Evolutionary conservation across 2,113 vertebrate species (phyloP).

Genomic region (Diphyllodes magnificus): DNA sequence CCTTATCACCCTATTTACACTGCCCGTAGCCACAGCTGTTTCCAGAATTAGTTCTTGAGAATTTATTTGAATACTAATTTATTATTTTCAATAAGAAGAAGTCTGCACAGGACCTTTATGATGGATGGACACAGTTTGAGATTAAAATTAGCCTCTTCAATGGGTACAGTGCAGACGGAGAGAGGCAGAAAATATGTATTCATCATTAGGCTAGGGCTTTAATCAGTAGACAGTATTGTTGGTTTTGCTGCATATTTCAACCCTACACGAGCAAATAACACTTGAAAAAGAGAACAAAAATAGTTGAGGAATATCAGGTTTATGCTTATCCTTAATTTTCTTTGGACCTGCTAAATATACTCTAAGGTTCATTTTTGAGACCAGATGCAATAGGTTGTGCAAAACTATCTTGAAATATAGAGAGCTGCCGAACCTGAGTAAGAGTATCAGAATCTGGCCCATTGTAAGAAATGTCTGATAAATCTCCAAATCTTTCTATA

Average conservation of each 20-base stretch:
- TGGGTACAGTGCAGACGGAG: background rate
- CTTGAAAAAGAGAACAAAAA: background rate
- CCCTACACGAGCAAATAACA: background rate
- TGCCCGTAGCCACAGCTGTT: background rate
- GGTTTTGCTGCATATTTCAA: background rate
- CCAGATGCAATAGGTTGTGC: background rate
- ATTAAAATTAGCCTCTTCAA: background rate
- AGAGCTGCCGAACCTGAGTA: background rate
- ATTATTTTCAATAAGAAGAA: background rate
- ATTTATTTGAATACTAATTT: constrained; percentile 11
- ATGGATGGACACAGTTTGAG: background rate
- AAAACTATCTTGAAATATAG: background rate
- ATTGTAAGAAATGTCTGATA: constrained; percentile 58
- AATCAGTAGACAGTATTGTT: background rate
- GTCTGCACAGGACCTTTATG: background rate
- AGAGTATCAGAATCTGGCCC: background rate
- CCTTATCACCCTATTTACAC: background rate
- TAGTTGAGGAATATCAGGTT: background rate
- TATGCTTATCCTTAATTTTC: background rate
- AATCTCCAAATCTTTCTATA: constrained; percentile 73
- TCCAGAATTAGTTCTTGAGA: background rate
- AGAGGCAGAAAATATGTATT: background rate
- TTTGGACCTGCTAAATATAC: constrained; percentile 9
- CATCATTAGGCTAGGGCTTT: background rate
- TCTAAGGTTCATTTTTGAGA: constrained; percentile 35